Evolutionary conservation across 1,140 invertebrate genomes (phyloP).

Genomic region (Papilio aristodemus): DNA sequence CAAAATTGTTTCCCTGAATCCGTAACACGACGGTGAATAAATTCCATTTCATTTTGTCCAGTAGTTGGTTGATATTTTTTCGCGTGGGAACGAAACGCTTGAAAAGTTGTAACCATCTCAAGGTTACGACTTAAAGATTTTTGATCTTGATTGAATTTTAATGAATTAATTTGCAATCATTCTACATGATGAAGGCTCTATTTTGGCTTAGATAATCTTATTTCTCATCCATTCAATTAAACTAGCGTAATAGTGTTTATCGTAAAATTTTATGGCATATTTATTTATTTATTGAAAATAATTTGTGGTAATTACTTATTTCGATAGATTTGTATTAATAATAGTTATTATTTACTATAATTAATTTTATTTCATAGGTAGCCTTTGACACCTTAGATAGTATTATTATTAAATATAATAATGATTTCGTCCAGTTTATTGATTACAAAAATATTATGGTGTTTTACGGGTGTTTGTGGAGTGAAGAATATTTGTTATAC

Average conservation of each 20-base stretch:
- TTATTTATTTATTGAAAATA: background rate
- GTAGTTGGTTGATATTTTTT: background rate
- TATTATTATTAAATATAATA: no score
- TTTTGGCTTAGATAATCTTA: background rate
- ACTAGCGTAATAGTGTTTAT: background rate
- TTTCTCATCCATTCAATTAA: constrained; percentile 8
- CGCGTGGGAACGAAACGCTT: constrained; percentile 42
- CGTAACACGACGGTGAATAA: no score
- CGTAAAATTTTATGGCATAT: background rate
- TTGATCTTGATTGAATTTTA: constrained; percentile 46
- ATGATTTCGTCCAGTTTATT: no score
- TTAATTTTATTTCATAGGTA: background rate
- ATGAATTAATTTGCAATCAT: constrained; percentile 43
- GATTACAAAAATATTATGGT: no score
- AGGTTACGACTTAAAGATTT: constrained; percentile 47
- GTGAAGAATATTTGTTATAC: no score
- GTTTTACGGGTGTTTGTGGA: no score
- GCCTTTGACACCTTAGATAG: background rate
- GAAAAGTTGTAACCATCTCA: constrained; percentile 41
- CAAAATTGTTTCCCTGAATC: no score
- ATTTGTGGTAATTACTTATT: background rate
- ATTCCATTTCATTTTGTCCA: no score
- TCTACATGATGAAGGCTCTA: constrained; percentile 6
- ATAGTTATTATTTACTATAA: background rate
- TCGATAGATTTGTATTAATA: background rate